These are phyloP conservation scores for Ophioninae sp. DNA, from an alignment of 2,888 invertebrate species.

Conservation along the genomic window DNA sequence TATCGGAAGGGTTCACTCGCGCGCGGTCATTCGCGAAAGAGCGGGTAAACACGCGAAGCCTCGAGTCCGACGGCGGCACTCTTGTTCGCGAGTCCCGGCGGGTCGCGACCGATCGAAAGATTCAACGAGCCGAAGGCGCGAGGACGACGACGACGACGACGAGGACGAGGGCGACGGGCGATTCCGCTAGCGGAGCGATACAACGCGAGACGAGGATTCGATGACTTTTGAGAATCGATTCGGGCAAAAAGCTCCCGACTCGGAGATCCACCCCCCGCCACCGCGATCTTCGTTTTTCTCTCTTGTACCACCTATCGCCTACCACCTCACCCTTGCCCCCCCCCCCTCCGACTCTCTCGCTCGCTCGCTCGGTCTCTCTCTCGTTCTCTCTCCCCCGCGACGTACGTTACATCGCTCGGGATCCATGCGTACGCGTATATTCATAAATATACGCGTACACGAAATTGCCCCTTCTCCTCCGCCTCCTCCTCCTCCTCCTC, in stretches of 20 bases:
- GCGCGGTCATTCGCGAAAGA: too few relatives aligned
- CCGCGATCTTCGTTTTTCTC: constrained; percentile 39
- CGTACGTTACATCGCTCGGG: constrained; percentile 15
- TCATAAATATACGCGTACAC: constrained; percentile 3
- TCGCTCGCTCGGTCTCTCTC: constrained; percentile 16
- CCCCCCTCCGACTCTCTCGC: too few relatives aligned
- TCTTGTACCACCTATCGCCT: constrained; percentile 13
- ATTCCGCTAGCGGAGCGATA: constrained; percentile 24
- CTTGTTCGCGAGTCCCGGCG: too few relatives aligned
- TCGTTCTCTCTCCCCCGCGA: neutral
- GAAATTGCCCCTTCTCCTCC: constrained; percentile 45
- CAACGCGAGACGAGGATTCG: constrained; percentile 52
- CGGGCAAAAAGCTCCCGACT: constrained; percentile 50
- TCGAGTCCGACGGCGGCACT: too few relatives aligned
- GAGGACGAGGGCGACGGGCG: too few relatives aligned
- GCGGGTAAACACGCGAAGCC: too few relatives aligned
- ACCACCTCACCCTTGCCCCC: constrained; percentile 5
- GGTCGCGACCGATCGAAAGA: too few relatives aligned
- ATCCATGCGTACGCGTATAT: neutral
- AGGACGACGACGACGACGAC: neutral
- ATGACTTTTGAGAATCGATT: constrained; percentile 63
- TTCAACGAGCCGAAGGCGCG: too few relatives aligned
- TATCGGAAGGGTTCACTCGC: too few relatives aligned
- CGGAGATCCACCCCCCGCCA: constrained; percentile 52
- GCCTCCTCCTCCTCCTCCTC: too few relatives aligned